Evolutionary conservation across 2,888 invertebrate species (phyloP).

Genomic region (Netelia inedita): DNA sequence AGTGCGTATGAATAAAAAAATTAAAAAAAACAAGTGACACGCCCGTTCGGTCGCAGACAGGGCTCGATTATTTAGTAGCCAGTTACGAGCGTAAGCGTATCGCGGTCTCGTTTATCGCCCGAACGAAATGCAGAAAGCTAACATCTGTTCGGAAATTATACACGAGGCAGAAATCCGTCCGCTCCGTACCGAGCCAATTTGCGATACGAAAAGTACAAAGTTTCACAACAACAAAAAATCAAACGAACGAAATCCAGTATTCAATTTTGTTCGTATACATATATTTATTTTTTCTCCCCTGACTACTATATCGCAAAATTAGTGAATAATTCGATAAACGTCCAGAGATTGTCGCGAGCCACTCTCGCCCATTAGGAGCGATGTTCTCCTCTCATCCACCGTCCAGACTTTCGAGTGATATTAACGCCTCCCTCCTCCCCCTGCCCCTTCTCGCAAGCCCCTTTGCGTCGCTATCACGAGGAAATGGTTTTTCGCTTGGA

Average conservation of each 20-base stretch:
- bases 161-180: constrained; percentile 51
- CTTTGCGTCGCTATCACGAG: constrained; percentile 10
- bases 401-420: constrained; percentile 18
- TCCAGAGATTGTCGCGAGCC: constrained; percentile 9
- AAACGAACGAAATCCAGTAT: not conserved
- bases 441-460: not conserved
- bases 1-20: not conserved
- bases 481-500: constrained; percentile 63
- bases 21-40: not conserved
- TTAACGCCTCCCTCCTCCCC: constrained; percentile 7
- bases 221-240: not conserved
- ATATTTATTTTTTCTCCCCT: not conserved
- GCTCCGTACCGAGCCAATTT: constrained; percentile 46
- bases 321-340: constrained; percentile 1
- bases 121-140: constrained; percentile 49
- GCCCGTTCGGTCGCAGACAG: constrained; percentile 32
- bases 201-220: constrained; percentile 30
- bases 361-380: not conserved
- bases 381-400: not conserved
- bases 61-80: constrained; percentile 50
- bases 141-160: constrained; percentile 60
- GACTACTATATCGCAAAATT: not conserved
- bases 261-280: not conserved
- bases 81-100: constrained; percentile 9
- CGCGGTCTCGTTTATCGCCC: constrained; percentile 54